phyloP scores from a whole-genome alignment of 1,140 invertebrate species.

The Leptopilina boulardi region DNA sequence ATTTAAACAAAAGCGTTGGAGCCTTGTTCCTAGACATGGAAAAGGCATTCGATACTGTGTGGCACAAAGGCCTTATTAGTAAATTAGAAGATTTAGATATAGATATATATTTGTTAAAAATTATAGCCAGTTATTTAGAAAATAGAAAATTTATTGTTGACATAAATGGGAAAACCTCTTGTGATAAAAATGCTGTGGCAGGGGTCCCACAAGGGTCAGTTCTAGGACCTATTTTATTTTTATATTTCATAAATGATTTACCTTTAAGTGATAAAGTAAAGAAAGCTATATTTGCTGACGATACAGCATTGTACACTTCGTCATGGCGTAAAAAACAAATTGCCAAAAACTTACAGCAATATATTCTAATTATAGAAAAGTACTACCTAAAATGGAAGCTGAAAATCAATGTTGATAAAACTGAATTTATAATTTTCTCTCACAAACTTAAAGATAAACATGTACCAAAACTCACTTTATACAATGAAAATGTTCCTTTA shows the following conservation, averaged over 20 bases:
- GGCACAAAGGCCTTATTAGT: neutral
- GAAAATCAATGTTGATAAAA: too few species aligned
- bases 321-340: slow-evolving; percentile 36
- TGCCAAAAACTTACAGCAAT: slow-evolving; percentile 40
- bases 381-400: slow-evolving; percentile 45
- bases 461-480: too few species aligned
- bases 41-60: too few species aligned
- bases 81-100: neutral
- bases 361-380: slow-evolving; percentile 25
- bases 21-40: too few species aligned
- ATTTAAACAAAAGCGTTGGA: slow-evolving; percentile 48
- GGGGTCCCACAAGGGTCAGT: too few species aligned
- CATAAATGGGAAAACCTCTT: neutral
- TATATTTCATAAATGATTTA: slow-evolving; percentile 56
- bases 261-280: slow-evolving; percentile 34
- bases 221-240: slow-evolving; percentile 53
- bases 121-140: slow-evolving; percentile 7
- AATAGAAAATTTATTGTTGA: slow-evolving; percentile 21
- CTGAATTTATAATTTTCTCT: too few species aligned
- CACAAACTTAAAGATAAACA: too few species aligned
- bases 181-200: slow-evolving; percentile 15
- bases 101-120: slow-evolving; percentile 27
- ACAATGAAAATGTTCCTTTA: neutral
- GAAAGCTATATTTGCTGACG: slow-evolving; percentile 48
- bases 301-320: slow-evolving; percentile 46